These are phyloP conservation scores for Porites divaricata DNA, from an alignment of 92 coral and sea anemone species.

Conservation along the genomic window DNA sequence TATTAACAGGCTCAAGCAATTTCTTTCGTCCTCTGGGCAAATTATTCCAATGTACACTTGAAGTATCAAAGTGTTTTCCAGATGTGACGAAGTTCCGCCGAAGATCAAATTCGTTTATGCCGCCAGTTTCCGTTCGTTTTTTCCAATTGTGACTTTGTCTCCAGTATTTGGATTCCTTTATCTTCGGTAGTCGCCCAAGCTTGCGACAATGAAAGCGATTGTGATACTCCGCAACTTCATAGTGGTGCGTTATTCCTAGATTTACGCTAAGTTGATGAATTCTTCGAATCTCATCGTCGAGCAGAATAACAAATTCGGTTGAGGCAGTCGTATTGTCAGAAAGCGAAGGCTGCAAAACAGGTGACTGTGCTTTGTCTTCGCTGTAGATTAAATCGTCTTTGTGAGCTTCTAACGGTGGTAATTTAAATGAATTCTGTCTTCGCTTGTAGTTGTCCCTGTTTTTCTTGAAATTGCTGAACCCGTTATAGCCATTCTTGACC, in stretches of 20 bases:
- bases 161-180: slow-evolving; percentile 56
- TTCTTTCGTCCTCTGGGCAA: slow-evolving; percentile 56
- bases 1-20: slow-evolving; percentile 54
- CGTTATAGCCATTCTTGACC: slow-evolving; percentile 70
- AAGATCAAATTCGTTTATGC: slow-evolving; percentile 8
- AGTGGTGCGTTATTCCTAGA: slow-evolving; percentile 67
- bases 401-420: slow-evolving; percentile 51
- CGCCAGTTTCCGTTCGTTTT: slow-evolving; percentile 52
- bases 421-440: slow-evolving; percentile 15
- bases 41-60: slow-evolving; percentile 16
- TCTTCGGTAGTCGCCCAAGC: slow-evolving; percentile 37
- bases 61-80: not conserved
- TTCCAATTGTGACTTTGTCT: slow-evolving; percentile 77
- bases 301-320: slow-evolving; percentile 42
- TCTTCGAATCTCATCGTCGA: slow-evolving; percentile 67
- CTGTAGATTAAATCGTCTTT: not conserved
- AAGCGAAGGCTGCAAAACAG: slow-evolving; percentile 40
- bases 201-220: slow-evolving; percentile 33
- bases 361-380: slow-evolving; percentile 3
- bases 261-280: slow-evolving; percentile 70
- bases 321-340: slow-evolving; percentile 35
- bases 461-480: slow-evolving; percentile 22
- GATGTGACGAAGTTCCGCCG: not conserved
- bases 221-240: slow-evolving; percentile 23
- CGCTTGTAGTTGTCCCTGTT: not conserved